Conservation (phyloP, 2,888 invertebrate genomes). For the Parochlus steinenii region DNA sequence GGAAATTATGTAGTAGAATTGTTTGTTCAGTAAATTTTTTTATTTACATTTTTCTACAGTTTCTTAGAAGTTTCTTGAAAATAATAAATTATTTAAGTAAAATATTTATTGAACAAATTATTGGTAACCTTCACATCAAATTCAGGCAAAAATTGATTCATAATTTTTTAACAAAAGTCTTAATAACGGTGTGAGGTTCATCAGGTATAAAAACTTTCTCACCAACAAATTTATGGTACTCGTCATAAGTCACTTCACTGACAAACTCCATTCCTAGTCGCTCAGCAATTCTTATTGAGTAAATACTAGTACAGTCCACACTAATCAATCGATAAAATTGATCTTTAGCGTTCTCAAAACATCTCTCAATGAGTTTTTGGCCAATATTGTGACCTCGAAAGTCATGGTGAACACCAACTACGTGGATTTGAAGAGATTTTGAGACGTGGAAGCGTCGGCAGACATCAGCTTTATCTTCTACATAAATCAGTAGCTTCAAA, state of each 20-base stretch:
- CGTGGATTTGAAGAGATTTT: constrained; percentile 22
- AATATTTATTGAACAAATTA: too few species aligned
- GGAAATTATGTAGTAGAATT: too few species aligned
- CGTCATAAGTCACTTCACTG: constrained; percentile 18
- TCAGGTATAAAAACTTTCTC: constrained; percentile 21
- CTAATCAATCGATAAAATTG: constrained; percentile 19
- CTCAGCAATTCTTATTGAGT: constrained; percentile 21
- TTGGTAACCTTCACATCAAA: too few species aligned
- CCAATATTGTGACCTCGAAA: constrained; percentile 22
- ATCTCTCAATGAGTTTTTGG: constrained; percentile 18
- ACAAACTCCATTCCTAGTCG: constrained; percentile 20
- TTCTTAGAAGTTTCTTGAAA: too few species aligned
- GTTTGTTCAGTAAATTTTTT: too few species aligned
- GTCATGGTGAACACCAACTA: constrained; percentile 19
- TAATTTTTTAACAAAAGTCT: constrained; percentile 22
- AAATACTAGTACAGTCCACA: constrained; percentile 23
- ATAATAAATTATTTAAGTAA: too few species aligned
- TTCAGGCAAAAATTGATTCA: too few species aligned
- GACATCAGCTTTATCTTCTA: constrained; percentile 21
- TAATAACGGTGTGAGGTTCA: constrained; percentile 19
- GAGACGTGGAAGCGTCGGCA: constrained; percentile 19
- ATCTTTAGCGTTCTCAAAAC: constrained; percentile 16
- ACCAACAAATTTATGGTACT: constrained; percentile 19
- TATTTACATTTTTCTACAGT: too few species aligned
- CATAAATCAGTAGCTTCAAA: constrained; percentile 19